phyloP scores from a whole-genome alignment of 35 echinoderm and acorn worm genomes.

The Holothuria glaberrima region DNA sequence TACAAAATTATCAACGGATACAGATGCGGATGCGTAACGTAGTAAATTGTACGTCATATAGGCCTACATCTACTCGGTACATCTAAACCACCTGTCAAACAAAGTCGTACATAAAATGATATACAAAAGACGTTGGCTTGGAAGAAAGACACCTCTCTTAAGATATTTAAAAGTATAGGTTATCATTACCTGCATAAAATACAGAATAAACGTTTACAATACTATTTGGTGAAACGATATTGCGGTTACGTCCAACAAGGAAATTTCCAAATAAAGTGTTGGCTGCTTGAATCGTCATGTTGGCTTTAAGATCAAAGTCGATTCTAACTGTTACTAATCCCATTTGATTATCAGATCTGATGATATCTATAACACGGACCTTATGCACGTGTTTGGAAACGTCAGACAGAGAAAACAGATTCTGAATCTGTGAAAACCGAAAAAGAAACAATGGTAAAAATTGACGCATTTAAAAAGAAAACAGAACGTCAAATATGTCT shows the following conservation, averaged over 20 bases:
- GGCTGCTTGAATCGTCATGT: conserved; percentile 37
- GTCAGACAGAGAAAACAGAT: not conserved
- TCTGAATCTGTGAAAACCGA: not conserved
- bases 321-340: conserved; percentile 21
- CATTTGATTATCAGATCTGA: not conserved
- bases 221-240: conserved; percentile 32
- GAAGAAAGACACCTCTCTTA: no score
- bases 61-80: no score
- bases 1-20: no score
- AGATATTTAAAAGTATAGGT: not conserved
- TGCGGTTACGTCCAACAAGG: not conserved
- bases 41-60: no score
- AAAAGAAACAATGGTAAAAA: not conserved
- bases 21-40: no score
- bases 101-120: no score
- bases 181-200: conserved; percentile 16
- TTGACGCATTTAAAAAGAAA: no score
- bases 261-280: not conserved
- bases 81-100: no score
- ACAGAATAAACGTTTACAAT: conserved; percentile 13
- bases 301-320: conserved; percentile 45
- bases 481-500: no score
- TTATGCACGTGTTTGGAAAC: not conserved
- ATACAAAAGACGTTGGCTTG: no score
- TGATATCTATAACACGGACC: not conserved